Base-by-base conservation (phyloP, 64 coral and sea anemone genomes). In the Hydrozoanthus tunicans region DNA sequence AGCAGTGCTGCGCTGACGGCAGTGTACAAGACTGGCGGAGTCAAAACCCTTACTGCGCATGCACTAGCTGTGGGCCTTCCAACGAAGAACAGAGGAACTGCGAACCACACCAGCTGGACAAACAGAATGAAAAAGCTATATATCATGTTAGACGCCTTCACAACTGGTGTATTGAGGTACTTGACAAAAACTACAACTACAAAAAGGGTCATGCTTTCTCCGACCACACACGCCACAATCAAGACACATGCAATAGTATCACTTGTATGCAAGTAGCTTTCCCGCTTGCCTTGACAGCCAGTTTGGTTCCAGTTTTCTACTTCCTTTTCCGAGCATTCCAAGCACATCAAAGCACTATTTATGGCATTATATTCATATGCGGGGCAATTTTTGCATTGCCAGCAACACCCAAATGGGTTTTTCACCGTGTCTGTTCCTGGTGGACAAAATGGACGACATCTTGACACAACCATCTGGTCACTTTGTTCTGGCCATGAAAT, bases 161-260 rank as follows among this genome's bases (percentile, higher is more conserved):
- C 92, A 60, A 97, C 95, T n/a, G 95, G 95, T 0, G 95, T 97
- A 26, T 83, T 64, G 52, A 94, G 92, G 59, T 91, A 97, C 43
- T 89, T 91, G 20, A 97, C 59, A 51, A 97, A 83, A 1, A 97
- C 89, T 14, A 78, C 85, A 10, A 97, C 51, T 1, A 94, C 92
- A 13, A 91, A 74, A 4, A 91, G 54, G 7, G 92, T 94, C 13
- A 89, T 58, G 4, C 91, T 73, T 51, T 80, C 82, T 9, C 95
- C 95, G 62, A 97, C 10, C 11, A 79, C 90, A 70, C 90, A 91
- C 10, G 90, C 83, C 0, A 67, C 79, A 15, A 94, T 56, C 27
- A 97, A 43, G 8, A 79, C 14, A 10, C 55, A 53, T 12, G 73
- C 69, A 53, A 81, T 11, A 4, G 59, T 8, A 17, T 92, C 95